Evolutionary conservation across 2,113 vertebrate species (phyloP), one percentile per base, ranked within the genome.

Genomic region (Tichodroma muraria): DNA sequence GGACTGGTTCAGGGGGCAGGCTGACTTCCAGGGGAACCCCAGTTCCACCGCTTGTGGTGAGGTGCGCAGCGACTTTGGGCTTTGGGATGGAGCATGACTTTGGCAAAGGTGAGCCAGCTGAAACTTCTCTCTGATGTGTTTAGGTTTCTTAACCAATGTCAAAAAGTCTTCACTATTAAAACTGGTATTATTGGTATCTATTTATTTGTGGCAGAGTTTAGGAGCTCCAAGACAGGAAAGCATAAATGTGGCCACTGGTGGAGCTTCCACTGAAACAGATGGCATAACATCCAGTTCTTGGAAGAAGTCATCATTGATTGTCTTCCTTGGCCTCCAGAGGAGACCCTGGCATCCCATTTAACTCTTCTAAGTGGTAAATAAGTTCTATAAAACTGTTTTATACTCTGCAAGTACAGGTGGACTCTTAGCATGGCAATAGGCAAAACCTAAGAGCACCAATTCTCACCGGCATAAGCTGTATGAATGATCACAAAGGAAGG

Each of bases 21-120:
- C 50, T 61, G 64, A 52, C 0, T 8, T 27, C 54, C 10, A 20
- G 40, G 35, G n/a, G n/a, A 59, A 0, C 44, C 45, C 45, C 35
- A 69, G 11, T 69, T 56, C 68, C 30, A 22, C 13, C 1, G 6
- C 49, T 79, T 44, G 17, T 12, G 7, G 6, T 4, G 19, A 40
- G 42, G 16, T 1, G 0, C 0, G 0, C 6, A 53, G 23, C 65
- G 27, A 4, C 49, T 35, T 53, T 2, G 5, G 57, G 10, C 61
- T 81, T 42, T 1, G 7, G 50, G 50, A 9, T 85, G 28, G 30
- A 2, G 2, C 0, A 0, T 50, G 56, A 42, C 16, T 47, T 75
- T 56, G 70, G 30, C 22, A 24, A 52, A 84, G 33, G 23, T 50
- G 57, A 84, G 77, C 38, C 47, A 57, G 57, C 63, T 85, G 37